Evolutionary conservation across 2,888 invertebrate species (phyloP).

Genomic region (Mycogona germanica): DNA sequence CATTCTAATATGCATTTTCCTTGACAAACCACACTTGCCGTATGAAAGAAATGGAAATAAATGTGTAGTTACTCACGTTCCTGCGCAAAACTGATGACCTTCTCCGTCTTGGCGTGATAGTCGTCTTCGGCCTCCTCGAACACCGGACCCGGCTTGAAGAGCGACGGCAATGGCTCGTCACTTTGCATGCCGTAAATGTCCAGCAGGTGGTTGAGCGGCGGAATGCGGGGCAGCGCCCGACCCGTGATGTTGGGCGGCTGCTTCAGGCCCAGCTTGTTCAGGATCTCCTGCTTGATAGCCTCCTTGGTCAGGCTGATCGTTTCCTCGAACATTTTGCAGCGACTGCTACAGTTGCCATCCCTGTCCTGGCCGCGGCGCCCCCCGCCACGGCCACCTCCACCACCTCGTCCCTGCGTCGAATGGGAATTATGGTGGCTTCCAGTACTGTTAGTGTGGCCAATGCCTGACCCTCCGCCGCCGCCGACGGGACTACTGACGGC

Average conservation of each 20-base stretch:
- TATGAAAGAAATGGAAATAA: no score
- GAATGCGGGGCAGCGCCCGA: conserved; percentile 43
- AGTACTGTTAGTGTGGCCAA: no score
- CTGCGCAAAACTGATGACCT: conserved; percentile 53
- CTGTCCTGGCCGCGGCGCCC: no score
- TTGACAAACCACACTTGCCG: no score
- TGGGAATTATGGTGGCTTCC: no score
- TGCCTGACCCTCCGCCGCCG: no score
- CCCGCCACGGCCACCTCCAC: no score
- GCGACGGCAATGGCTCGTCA: conserved; percentile 32
- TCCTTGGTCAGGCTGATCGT: conserved; percentile 44
- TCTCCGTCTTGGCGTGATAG: conserved; percentile 52
- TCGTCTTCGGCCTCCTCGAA: conserved; percentile 50
- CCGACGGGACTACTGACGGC: no score
- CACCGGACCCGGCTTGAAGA: conserved; percentile 35
- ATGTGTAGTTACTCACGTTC: conserved; percentile 39
- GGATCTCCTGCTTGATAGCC: conserved; percentile 46
- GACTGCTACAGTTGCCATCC: no score
- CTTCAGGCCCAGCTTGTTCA: conserved; percentile 45
- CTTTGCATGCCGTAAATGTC: conserved; percentile 40
- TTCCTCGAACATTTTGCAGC: conserved; percentile 42
- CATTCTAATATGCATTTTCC: no score
- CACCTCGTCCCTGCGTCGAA: no score
- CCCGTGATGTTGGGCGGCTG: conserved; percentile 51
- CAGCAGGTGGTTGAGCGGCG: conserved; percentile 37